Evolutionary conservation across 2,797 vertebrate species (phyloP).

Genomic region (Leucoraja ocellata): DNA sequence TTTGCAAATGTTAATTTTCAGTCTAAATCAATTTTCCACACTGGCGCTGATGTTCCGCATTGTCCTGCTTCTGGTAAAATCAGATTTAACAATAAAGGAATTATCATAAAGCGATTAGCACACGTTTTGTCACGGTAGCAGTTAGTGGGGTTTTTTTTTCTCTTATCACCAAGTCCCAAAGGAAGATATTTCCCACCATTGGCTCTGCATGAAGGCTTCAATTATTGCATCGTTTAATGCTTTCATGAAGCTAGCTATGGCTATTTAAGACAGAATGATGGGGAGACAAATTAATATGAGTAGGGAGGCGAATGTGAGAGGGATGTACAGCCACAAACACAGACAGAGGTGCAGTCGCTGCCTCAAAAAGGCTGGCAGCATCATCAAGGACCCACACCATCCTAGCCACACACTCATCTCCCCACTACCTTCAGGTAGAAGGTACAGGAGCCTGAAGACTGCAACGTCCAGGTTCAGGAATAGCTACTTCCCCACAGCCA

Average conservation of each 20-base stretch:
- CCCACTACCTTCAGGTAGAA: no score
- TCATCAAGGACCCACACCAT: no score
- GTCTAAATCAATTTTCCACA: conserved; percentile 36
- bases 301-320: neutral
- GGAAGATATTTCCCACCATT: neutral
- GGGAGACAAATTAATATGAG: neutral
- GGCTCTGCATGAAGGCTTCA: neutral
- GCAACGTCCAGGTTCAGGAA: no score
- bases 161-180: neutral
- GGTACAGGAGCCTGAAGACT: no score
- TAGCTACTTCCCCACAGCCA: no score
- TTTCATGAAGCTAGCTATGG: neutral
- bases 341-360: neutral
- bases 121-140: conserved; percentile 13
- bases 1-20: conserved; percentile 28
- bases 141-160: neutral
- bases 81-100: conserved; percentile 26
- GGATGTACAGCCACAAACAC: neutral
- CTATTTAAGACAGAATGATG: neutral
- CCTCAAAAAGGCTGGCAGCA: no score
- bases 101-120: conserved; percentile 10
- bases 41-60: neutral
- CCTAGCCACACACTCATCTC: no score
- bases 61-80: neutral
- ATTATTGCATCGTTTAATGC: conserved; percentile 14